Conservation (phyloP, 92 coral and sea anemone species). For the Palythoa caribaeorum region DNA sequence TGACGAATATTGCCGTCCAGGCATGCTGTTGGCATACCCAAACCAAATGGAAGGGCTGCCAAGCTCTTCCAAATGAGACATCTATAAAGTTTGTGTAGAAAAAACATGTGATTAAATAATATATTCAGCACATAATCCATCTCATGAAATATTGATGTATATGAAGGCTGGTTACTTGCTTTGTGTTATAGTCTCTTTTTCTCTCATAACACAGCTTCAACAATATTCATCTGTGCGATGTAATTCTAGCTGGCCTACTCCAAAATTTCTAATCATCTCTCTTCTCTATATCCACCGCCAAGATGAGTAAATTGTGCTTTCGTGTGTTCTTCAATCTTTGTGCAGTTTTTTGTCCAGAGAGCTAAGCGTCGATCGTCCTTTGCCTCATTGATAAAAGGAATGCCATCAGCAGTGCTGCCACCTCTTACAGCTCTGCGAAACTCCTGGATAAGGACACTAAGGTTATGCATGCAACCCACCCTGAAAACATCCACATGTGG, state of each 20-base stretch:
- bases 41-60: conserved; percentile 25
- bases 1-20: conserved; percentile 2
- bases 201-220: too few relatives aligned
- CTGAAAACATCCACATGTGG: conserved; percentile 54
- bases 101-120: neutral
- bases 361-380: conserved; percentile 50
- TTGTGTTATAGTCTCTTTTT: too few relatives aligned
- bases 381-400: conserved; percentile 9
- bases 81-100: conserved; percentile 4
- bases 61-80: conserved; percentile 18
- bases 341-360: conserved; percentile 47
- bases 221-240: too few relatives aligned
- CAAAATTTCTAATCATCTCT: too few relatives aligned
- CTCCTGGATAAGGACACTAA: conserved; percentile 54
- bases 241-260: too few relatives aligned
- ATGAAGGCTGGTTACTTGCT: too few relatives aligned
- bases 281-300: conserved; percentile 66
- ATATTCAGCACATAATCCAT: neutral
- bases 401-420: conserved; percentile 8
- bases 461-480: conserved; percentile 50
- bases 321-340: conserved; percentile 17
- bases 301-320: conserved; percentile 34
- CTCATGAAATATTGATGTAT: neutral
- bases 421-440: conserved; percentile 52
- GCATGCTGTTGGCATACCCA: conserved; percentile 14